Conservation (phyloP, 23 tunicate species). For the Halocynthia aurantium region DNA sequence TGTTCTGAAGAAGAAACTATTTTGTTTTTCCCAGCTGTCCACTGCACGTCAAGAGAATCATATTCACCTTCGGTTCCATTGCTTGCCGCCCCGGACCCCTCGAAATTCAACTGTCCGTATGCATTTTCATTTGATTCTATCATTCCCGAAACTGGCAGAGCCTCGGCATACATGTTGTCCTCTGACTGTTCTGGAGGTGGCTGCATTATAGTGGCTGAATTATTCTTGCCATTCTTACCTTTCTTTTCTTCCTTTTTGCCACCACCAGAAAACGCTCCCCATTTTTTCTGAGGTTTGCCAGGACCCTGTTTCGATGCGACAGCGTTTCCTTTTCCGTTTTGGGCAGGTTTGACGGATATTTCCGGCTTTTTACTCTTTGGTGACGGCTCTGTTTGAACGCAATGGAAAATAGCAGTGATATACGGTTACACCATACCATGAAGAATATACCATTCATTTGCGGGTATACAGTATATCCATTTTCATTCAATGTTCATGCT, state of each 20-base stretch:
- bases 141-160: neutral
- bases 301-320: neutral
- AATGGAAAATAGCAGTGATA: too few species aligned
- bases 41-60: conserved; percentile 4
- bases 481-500: too few species aligned
- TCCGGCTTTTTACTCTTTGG: conserved; percentile 2
- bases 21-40: conserved; percentile 2
- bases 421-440: too few species aligned
- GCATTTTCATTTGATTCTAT: neutral
- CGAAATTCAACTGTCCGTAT: conserved; percentile 19
- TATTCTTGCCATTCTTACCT: neutral
- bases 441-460: too few species aligned
- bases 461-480: too few species aligned
- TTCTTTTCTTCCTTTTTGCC: conserved; percentile 6
- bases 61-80: neutral
- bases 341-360: neutral
- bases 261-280: neutral
- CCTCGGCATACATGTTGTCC: conserved; percentile 16
- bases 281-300: conserved; percentile 16
- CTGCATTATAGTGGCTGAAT: neutral
- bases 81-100: neutral
- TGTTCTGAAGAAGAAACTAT: conserved; percentile 4
- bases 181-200: conserved; percentile 6
- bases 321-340: neutral
- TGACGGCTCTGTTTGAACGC: neutral